Evolutionary conservation across 1,140 invertebrate genomes (phyloP), one percentile per base, ranked within the genome.

Genomic region (Bombus soroeensis): DNA sequence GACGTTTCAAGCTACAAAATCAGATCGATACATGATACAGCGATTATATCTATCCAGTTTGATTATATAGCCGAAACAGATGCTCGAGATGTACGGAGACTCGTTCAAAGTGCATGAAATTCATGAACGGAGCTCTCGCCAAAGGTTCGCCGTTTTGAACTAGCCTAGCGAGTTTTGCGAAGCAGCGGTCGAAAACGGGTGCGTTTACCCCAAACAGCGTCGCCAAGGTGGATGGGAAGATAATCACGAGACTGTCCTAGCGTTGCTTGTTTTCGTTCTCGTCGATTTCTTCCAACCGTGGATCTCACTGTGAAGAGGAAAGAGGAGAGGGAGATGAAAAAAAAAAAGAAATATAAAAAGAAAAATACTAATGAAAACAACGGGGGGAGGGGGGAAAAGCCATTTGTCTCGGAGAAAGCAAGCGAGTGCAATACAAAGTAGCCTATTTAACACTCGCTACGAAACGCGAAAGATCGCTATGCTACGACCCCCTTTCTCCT

Each of bases 371-470:
- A 64, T 47, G 71, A 28, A 64, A 43, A 74, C 8, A 15, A 41
- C 15, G 15, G 39, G 13, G 12, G 2, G 12, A n/a, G 41, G 12
- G 12, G 41, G 62, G 1, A 32, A 32, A 18, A 85, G 68, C 62
- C 77, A 77, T 89, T 87, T 73, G 81, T 85, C 68, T 88, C 86
- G 66, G 59, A 74, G n/a, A 47, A 39, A 47, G 73, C 79, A n/a
- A 37, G 43, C 76, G 47, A 78, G 53, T n/a, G 75, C 41, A 74
- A 78, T 77, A 83, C 75, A 88, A 86, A 88, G 66, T 85, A 71
- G 72, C 76, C 74, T 68, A 73, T 88, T 89, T 88, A 88, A 62
- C 74, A 73, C 47, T 87, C 37, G 68, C 59, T 80, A 34, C 71
- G 70, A 39, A 62, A 68, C 85, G 37, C 41, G 84, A 32, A 78